Percentiles rank a stretch among this genome's conserved stretches.
These are phyloP conservation scores for Phylloscopus trochiloides DNA, from an alignment of 2,113 vertebrate species.

Conservation along the genomic window DNA sequence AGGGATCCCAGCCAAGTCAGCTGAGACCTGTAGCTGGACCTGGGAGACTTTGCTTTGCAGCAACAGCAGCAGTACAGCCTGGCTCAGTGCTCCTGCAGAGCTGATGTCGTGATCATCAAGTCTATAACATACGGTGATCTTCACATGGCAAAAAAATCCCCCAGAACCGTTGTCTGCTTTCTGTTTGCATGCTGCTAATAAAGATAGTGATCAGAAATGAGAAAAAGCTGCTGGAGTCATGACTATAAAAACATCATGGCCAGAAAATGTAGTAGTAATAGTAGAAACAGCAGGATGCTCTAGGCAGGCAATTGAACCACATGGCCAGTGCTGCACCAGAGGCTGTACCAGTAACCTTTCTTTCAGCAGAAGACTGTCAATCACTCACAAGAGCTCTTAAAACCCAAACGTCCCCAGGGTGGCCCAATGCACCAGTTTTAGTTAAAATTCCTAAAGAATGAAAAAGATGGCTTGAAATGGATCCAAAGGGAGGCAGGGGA, in stretches of 20 bases:
- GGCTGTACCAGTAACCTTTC: not conserved
- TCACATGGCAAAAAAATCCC: not conserved
- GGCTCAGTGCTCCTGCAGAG: not conserved
- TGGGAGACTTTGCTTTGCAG: not conserved
- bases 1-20: not conserved
- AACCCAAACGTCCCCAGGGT: not conserved
- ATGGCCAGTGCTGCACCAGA: not conserved
- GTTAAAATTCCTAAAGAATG: not conserved
- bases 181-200: not conserved
- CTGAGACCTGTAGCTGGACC: fast-evolving
- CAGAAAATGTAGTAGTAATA: not conserved
- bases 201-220: not conserved
- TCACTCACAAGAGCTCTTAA: not conserved
- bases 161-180: not conserved
- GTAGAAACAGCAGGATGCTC: not conserved
- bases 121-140: fast-evolving
- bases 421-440: not conserved
- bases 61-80: not conserved
- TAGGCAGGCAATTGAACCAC: not conserved
- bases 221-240: not conserved
- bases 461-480: not conserved
- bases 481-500: not conserved
- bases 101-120: not conserved
- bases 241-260: not conserved
- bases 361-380: not conserved